Evolutionary conservation across 2,113 vertebrate species (phyloP).

Genomic region (Myiozetetes cayanensis): DNA sequence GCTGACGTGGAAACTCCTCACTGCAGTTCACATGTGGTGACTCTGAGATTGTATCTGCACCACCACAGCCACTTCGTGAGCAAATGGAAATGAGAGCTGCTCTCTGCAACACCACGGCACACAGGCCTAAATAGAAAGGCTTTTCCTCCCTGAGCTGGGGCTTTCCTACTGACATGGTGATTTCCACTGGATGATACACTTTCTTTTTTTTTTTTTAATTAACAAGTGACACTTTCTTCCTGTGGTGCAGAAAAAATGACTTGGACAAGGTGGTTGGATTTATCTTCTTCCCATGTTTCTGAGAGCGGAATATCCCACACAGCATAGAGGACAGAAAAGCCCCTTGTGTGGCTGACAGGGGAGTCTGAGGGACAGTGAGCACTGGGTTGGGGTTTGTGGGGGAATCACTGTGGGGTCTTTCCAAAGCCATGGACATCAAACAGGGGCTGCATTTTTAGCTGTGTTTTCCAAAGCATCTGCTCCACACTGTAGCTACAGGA

Average conservation of each 20-base stretch:
- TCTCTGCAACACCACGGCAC: neutral
- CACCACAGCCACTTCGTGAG: neutral
- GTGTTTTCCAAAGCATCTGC: neutral
- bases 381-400: neutral
- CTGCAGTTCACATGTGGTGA: neutral
- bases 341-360: neutral
- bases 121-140: neutral
- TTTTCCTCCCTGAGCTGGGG: neutral
- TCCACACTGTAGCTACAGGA: neutral
- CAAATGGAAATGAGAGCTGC: constrained; percentile 35
- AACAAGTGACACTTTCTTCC: neutral
- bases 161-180: neutral
- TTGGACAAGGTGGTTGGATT: neutral
- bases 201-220: neutral
- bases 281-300: neutral
- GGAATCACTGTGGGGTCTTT: neutral
- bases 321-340: neutral
- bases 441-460: neutral
- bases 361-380: neutral
- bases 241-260: neutral
- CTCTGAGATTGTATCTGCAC: constrained; percentile 26
- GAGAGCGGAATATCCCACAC: neutral
- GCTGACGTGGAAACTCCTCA: neutral
- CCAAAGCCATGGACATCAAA: rapidly evolving
- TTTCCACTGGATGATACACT: neutral